phyloP scores from a whole-genome alignment of 2,888 invertebrate genomes.

The Limnephilus auricula region DNA sequence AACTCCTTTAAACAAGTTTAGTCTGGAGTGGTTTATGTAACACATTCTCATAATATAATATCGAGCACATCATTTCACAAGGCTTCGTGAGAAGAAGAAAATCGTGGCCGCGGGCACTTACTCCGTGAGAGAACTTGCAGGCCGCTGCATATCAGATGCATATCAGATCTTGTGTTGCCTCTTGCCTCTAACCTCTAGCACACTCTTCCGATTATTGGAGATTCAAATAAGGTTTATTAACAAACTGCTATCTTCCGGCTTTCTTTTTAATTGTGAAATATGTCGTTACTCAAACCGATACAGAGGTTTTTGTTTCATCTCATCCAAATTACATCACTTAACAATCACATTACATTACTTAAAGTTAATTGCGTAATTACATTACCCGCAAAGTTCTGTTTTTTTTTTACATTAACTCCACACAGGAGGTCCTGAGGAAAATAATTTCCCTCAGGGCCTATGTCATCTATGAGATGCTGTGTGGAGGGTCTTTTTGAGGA shows the following conservation, averaged over 20 bases:
- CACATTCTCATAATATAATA: constrained; percentile 42
- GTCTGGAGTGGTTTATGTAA: constrained; percentile 29
- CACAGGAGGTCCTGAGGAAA: no score
- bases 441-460: no score
- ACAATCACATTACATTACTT: no score
- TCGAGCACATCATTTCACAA: constrained; percentile 42
- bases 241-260: not conserved
- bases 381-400: no score
- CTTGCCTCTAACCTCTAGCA: not conserved
- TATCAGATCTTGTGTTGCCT: not conserved
- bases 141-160: constrained; percentile 40
- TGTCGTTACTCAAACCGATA: not conserved
- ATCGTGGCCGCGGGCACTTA: constrained; percentile 42
- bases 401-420: no score
- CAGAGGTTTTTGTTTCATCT: not conserved
- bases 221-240: constrained; percentile 35
- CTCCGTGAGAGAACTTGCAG: constrained; percentile 38
- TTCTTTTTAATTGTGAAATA: constrained; percentile 6
- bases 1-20: constrained; percentile 34
- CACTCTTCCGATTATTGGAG: not conserved
- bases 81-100: constrained; percentile 40
- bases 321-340: no score
- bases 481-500: no score
- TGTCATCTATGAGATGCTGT: no score
- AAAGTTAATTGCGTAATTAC: no score